phyloP scores from a whole-genome alignment of 2,797 vertebrate species.

The Diplodus puntazzo region DNA sequence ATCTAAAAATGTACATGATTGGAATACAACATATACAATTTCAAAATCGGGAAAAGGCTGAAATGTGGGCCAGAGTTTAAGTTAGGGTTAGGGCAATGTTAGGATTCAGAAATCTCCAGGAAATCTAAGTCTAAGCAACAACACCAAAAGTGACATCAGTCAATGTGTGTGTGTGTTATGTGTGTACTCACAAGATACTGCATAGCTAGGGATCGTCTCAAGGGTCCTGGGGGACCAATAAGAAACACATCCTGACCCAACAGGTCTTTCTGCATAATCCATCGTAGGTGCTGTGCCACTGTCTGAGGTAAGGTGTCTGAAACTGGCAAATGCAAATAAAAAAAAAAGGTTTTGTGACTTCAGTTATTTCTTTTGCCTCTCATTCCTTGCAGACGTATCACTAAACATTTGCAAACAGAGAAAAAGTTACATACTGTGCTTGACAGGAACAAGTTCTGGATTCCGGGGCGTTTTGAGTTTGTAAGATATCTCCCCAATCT shows the following conservation, averaged over 20 bases:
- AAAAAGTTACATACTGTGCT: slow-evolving; percentile 89
- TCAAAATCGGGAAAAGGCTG: no score
- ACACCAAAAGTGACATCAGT: no score
- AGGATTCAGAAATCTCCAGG: no score
- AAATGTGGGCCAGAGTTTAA: no score
- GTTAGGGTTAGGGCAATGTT: no score
- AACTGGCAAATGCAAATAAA: slow-evolving; percentile 77
- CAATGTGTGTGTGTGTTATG: neutral
- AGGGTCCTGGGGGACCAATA: slow-evolving; percentile 96
- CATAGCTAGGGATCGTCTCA: slow-evolving; percentile 96
- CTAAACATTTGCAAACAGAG: neutral
- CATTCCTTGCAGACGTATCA: neutral
- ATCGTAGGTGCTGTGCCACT: slow-evolving; percentile 92
- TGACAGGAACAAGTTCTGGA: slow-evolving; percentile 95
- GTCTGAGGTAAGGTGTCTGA: slow-evolving; percentile 89
- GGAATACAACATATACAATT: neutral
- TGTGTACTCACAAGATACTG: slow-evolving; percentile 92
- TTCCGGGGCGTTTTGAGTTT: slow-evolving; percentile 91
- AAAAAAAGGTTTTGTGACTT: neutral
- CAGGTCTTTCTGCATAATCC: slow-evolving; percentile 99
- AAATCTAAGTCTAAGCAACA: no score
- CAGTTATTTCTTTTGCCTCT: neutral
- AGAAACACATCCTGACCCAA: slow-evolving; percentile 97
- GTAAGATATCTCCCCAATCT: slow-evolving; percentile 93
- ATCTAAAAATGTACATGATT: neutral